Conservation (phyloP, 2,113 vertebrate genomes). For the Pristiophorus japonicus region DNA sequence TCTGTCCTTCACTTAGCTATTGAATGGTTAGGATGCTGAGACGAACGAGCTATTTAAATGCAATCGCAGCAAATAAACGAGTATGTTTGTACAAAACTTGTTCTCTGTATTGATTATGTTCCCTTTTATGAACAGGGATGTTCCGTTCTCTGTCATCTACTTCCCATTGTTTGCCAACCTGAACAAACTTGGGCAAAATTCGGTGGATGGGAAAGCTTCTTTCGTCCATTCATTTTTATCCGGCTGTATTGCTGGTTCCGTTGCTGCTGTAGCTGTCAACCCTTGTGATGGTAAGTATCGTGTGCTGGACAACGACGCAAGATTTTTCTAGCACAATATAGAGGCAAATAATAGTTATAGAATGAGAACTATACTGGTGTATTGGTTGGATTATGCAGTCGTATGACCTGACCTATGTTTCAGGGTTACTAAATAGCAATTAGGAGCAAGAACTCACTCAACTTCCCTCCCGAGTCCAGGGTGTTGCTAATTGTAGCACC, state of each 20-base stretch:
- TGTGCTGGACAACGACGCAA: not conserved
- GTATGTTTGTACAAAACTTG: not conserved
- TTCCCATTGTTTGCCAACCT: slow-evolving; percentile 71
- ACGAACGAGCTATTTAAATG: not conserved
- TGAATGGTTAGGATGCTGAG: not conserved
- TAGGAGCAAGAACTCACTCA: not conserved
- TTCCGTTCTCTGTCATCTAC: slow-evolving; percentile 70
- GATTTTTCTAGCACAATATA: not conserved
- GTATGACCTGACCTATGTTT: not conserved
- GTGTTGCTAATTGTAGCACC: not conserved
- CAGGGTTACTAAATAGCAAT: not conserved
- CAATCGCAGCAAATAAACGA: not conserved
- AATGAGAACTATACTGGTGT: not conserved
- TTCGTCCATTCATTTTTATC: slow-evolving; percentile 70
- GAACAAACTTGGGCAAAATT: slow-evolving; percentile 58
- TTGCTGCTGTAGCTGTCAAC: slow-evolving; percentile 63
- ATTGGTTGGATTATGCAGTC: not conserved
- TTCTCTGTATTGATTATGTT: not conserved
- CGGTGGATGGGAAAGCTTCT: slow-evolving; percentile 52
- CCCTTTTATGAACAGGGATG: slow-evolving; percentile 55
- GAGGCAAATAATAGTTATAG: not conserved
- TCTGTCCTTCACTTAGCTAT: not conserved
- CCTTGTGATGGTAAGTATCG: slow-evolving; percentile 65
- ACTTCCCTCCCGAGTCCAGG: not conserved
- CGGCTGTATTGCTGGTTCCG: slow-evolving; percentile 59